phyloP scores from a whole-genome alignment of 2,888 invertebrate species.

The Phragmatobia fuliginosa region DNA sequence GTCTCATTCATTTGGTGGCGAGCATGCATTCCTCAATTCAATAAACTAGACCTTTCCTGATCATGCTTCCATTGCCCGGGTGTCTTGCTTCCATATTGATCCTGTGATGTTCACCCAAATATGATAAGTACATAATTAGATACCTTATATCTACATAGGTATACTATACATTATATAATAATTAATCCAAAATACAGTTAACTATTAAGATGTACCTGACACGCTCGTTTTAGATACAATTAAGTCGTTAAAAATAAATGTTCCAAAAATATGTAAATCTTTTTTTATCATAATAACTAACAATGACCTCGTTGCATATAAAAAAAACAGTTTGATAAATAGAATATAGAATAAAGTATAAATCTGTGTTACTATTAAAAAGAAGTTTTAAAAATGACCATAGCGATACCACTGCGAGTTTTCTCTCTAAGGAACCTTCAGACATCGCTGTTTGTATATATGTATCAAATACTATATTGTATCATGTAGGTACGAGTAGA shows the following conservation, averaged over 20 bases:
- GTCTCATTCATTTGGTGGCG: not conserved
- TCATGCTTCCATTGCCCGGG: no score
- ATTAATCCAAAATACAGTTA: not conserved
- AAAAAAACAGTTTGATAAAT: not conserved
- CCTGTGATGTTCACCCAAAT: no score
- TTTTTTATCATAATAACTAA: not conserved
- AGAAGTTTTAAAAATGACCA: not conserved
- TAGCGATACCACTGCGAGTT: not conserved
- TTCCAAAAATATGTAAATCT: not conserved
- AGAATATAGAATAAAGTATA: not conserved
- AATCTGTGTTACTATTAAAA: not conserved
- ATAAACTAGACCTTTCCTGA: no score
- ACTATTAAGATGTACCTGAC: not conserved
- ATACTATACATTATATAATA: not conserved
- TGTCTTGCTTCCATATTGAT: no score
- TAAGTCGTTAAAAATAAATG: not conserved
- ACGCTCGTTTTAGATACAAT: not conserved
- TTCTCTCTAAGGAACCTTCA: not conserved
- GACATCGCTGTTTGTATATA: conserved; percentile 13
- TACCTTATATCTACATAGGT: no score
- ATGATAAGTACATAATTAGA: no score
- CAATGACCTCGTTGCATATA: not conserved
- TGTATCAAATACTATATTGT: no score
- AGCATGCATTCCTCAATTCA: not conserved
- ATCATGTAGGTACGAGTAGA: no score